Percentiles rank a stretch among this genome's conserved stretches.
Conservation (phyloP, 2,113 vertebrate genomes). For the Silurus meridionalis region DNA sequence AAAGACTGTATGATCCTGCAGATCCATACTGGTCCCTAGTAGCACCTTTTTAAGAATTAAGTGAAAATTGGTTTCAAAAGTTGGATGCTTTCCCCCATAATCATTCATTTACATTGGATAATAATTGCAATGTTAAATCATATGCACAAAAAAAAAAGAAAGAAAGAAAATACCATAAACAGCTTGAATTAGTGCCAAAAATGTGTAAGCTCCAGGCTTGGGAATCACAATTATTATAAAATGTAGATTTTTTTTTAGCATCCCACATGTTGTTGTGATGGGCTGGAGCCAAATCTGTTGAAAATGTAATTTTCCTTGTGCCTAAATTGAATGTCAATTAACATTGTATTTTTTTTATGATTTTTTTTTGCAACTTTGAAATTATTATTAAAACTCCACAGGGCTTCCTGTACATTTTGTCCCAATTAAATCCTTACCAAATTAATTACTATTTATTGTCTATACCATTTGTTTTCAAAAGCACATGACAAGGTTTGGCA, state of each 20-base stretch:
- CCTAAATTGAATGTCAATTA: background rate
- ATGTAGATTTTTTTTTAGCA: background rate
- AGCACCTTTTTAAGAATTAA: background rate
- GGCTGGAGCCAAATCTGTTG: background rate
- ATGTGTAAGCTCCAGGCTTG: background rate
- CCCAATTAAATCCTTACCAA: background rate
- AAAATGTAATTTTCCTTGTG: background rate
- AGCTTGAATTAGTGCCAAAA: background rate
- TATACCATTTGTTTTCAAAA: background rate
- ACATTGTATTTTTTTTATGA: background rate
- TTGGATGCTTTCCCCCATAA: background rate
- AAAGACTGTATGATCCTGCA: background rate
- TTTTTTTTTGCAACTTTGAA: background rate
- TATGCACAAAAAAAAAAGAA: background rate
- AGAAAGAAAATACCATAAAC: background rate
- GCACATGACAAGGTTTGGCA: background rate
- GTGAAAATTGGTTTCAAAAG: background rate
- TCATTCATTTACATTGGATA: background rate
- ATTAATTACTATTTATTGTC: background rate
- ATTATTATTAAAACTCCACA: background rate
- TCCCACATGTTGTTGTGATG: background rate
- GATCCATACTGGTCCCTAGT: background rate
- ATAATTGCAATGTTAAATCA: background rate
- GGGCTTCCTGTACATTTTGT: background rate
- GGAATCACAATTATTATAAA: background rate